These are phyloP conservation scores for Montipora capricornis DNA, from an alignment of 64 coral and sea anemone genomes.

Conservation along the genomic window DNA sequence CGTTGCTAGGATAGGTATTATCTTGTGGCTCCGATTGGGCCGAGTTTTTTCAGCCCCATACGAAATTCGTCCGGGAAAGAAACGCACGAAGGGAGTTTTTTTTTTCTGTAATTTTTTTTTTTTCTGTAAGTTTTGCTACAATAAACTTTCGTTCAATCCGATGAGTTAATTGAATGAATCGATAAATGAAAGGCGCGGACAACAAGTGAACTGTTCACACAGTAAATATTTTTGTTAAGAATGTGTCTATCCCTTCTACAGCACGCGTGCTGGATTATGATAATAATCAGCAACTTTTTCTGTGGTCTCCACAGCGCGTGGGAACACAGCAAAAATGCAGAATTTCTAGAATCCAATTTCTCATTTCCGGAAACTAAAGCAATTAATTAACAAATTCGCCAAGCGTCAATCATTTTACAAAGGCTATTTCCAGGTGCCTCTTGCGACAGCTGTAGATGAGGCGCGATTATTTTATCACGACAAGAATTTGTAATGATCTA, in stretches of 20 bases:
- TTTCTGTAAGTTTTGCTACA: slow-evolving; percentile 80
- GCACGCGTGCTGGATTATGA: not conserved
- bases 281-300: slow-evolving; percentile 19
- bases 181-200: slow-evolving; percentile 36
- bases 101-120: slow-evolving; percentile 85
- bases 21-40: slow-evolving; percentile 14
- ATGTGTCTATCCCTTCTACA: not conserved
- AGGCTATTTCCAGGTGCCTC: slow-evolving; percentile 95
- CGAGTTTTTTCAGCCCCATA: slow-evolving; percentile 52
- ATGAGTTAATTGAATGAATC: slow-evolving; percentile 76
- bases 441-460: slow-evolving; percentile 82
- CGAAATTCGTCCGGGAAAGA: slow-evolving; percentile 32
- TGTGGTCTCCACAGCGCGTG: slow-evolving; percentile 78
- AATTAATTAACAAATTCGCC: slow-evolving; percentile 99
- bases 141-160: slow-evolving; percentile 83
- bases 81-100: slow-evolving; percentile 22
- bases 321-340: slow-evolving; percentile 68
- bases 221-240: slow-evolving; percentile 76
- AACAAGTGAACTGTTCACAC: slow-evolving; percentile 13
- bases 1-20: slow-evolving; percentile 36
- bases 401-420: slow-evolving; percentile 99
- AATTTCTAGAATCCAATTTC: slow-evolving; percentile 96
- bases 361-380: slow-evolving; percentile 99
- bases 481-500: slow-evolving; percentile 35
- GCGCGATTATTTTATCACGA: slow-evolving; percentile 30